Conservation (phyloP, 2,888 invertebrate species). For the Zeuzera pyrina region DNA sequence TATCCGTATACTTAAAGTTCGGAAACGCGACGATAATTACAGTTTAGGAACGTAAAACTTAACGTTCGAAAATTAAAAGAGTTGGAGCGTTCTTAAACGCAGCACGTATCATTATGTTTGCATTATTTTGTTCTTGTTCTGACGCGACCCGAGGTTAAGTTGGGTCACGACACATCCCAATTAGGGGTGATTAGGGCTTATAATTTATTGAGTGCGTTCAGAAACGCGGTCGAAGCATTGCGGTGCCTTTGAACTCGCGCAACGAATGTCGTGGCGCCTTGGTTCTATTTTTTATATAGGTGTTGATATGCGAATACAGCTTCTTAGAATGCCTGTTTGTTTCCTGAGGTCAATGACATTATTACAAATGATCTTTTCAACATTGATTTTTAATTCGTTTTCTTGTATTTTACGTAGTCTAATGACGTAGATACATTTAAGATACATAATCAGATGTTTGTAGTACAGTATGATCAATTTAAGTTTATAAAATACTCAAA, state of each 20-base stretch:
- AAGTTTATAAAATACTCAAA: no score
- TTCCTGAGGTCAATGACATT: no score
- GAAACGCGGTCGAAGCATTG: conserved; percentile 36
- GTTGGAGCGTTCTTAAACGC: conserved; percentile 35
- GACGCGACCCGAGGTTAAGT: conserved; percentile 42
- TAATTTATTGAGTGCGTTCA: conserved; percentile 67
- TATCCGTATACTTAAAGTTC: conserved; percentile 67
- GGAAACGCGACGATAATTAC: conserved; percentile 63
- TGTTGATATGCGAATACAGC: conserved; percentile 50
- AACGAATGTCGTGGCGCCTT: conserved; percentile 46
- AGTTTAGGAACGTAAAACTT: conserved; percentile 44
- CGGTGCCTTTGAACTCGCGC: conserved; percentile 41
- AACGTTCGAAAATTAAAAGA: conserved; percentile 65
- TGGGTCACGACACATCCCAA: conserved; percentile 70
- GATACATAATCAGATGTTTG: no score
- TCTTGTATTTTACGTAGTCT: no score
- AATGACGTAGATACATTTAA: no score
- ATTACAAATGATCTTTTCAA: no score
- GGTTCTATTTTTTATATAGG: conserved; percentile 32
- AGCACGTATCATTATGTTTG: conserved; percentile 67
- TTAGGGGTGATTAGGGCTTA: conserved; percentile 66
- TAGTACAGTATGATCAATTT: no score
- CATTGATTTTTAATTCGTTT: no score
- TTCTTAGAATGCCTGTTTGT: conserved; percentile 28
- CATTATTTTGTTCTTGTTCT: conserved; percentile 61